These are phyloP conservation scores for Acleris emargana DNA, from an alignment of 2,888 invertebrate genomes.

Conservation along the genomic window DNA sequence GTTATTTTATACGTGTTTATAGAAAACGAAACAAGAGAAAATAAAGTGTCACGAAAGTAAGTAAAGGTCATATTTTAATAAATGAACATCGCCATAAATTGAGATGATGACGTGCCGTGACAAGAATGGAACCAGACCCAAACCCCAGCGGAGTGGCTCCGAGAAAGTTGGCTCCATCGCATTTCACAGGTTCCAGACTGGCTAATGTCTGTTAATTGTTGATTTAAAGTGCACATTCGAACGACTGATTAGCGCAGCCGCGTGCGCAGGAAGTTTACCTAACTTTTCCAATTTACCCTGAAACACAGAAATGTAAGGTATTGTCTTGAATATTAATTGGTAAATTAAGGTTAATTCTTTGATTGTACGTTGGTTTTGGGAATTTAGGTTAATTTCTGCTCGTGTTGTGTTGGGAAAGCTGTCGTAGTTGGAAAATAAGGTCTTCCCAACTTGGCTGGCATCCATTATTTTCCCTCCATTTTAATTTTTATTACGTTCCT, in stretches of 20 bases:
- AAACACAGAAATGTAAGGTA: slow-evolving; percentile 23
- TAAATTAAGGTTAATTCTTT: slow-evolving; percentile 10
- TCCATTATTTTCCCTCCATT: too few species aligned
- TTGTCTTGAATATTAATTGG: slow-evolving; percentile 32
- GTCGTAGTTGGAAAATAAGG: too few species aligned
- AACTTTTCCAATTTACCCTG: slow-evolving; percentile 74
- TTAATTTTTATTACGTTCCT: too few species aligned
- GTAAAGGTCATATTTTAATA: too few species aligned
- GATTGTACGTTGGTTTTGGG: slow-evolving; percentile 13
- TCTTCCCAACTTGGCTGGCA: too few species aligned
- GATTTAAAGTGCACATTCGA: slow-evolving; percentile 59
- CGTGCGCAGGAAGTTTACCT: slow-evolving; percentile 56
- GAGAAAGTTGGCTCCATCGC: slow-evolving; percentile 64
- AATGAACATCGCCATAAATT: too few species aligned
- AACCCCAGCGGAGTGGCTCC: slow-evolving; percentile 51
- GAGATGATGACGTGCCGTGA: background rate
- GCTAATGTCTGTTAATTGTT: slow-evolving; percentile 65
- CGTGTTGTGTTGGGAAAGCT: too few species aligned
- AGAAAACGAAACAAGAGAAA: too few species aligned
- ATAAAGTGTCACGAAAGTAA: too few species aligned
- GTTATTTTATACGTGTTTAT: too few species aligned
- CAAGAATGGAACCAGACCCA: slow-evolving; percentile 50
- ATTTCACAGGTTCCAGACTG: slow-evolving; percentile 61
- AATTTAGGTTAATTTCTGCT: slow-evolving; percentile 27
- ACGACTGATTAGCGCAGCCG: slow-evolving; percentile 70